These are phyloP conservation scores for Macrophya alboannulata DNA, from an alignment of 2,888 invertebrate species.

Conservation along the genomic window DNA sequence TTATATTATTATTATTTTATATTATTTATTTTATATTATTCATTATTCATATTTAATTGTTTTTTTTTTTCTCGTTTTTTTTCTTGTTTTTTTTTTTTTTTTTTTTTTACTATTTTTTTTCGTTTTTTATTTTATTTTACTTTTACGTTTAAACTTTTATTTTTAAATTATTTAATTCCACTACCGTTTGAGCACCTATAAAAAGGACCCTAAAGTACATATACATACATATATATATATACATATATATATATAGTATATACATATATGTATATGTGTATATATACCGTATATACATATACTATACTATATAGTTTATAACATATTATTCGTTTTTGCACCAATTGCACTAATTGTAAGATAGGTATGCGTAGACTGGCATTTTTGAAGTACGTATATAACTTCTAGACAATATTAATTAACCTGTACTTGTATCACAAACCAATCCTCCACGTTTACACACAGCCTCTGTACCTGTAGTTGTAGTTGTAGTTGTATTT, in stretches of 20 bases:
- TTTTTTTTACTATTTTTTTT: not conserved
- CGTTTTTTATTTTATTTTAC: not conserved
- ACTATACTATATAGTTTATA: slow-evolving; percentile 37
- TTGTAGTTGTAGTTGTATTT: not conserved
- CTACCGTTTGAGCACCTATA: slow-evolving; percentile 53
- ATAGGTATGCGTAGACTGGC: slow-evolving; percentile 67
- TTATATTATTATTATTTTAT: not conserved
- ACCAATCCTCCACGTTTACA: slow-evolving; percentile 71
- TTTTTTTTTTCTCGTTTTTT: not conserved
- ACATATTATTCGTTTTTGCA: slow-evolving; percentile 59
- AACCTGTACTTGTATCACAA: slow-evolving; percentile 78
- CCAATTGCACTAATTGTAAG: slow-evolving; percentile 70
- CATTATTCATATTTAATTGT: not conserved
- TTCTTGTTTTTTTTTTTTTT: not conserved
- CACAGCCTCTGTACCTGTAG: slow-evolving; percentile 62
- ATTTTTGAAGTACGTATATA: slow-evolving; percentile 75
- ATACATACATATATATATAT: not conserved
- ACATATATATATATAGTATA: too few relatives aligned
- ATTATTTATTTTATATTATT: not conserved
- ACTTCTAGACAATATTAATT: slow-evolving; percentile 66
- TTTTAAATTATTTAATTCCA: slow-evolving; percentile 45
- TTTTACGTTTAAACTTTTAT: slow-evolving; percentile 4
- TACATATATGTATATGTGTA: too few relatives aligned
- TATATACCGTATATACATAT: not conserved
- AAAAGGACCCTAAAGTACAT: slow-evolving; percentile 53